A percentile compares a stretch with the other conserved stretches of the same genome.
Evolutionary conservation across 2,888 invertebrate species (phyloP).

Genomic region (Rapana venosa): DNA sequence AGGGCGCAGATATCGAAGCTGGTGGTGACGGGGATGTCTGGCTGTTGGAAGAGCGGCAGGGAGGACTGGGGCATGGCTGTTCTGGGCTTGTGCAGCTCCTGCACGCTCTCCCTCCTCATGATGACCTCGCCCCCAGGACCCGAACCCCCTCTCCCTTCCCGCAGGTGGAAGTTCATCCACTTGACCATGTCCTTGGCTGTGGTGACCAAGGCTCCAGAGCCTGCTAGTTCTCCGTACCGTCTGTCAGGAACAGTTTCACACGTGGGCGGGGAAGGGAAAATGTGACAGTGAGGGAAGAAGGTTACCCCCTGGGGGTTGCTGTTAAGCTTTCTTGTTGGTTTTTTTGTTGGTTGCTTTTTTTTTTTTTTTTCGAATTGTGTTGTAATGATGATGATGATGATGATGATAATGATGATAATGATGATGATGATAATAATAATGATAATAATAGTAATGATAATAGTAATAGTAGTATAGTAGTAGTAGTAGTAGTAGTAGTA

Average conservation of each 20-base stretch:
- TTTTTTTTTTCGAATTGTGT: background rate
- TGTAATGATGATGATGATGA: background rate
- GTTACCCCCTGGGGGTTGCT: too few species aligned
- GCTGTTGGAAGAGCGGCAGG: conserved; percentile 55
- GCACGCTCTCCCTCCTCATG: conserved; percentile 53
- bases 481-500: too few species aligned
- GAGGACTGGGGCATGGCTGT: conserved; percentile 51
- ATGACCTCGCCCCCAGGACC: conserved; percentile 52
- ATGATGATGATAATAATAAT: too few species aligned
- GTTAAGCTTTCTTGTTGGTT: too few species aligned
- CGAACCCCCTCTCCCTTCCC: conserved; percentile 57
- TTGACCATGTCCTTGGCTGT: conserved; percentile 72
- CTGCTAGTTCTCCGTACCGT: conserved; percentile 67
- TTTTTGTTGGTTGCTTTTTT: background rate
- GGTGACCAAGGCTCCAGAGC: conserved; percentile 72
- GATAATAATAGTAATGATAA: too few species aligned
- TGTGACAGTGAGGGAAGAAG: too few species aligned
- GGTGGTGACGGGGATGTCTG: conserved; percentile 64
- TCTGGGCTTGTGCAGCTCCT: conserved; percentile 59
- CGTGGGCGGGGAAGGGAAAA: background rate
- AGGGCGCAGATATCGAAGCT: conserved; percentile 64
- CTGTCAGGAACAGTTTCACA: conserved; percentile 51
- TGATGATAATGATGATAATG: background rate
- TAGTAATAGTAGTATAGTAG: too few species aligned
- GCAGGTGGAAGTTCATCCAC: conserved; percentile 73